phyloP scores from a whole-genome alignment of 1,140 invertebrate genomes.

The Drosophila triauraria region DNA sequence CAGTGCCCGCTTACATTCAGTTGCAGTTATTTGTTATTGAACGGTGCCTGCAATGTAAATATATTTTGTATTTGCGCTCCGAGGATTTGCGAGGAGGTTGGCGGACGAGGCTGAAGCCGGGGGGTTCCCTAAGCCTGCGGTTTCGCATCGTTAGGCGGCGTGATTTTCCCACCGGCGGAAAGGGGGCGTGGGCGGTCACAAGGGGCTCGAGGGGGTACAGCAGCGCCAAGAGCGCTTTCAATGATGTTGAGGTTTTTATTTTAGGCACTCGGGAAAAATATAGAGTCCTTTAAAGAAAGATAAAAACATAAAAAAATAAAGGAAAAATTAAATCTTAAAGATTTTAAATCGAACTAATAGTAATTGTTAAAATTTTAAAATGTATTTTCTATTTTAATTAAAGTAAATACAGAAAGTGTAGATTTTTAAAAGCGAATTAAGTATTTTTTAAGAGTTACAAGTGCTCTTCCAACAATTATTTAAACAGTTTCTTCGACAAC shows the following conservation, averaged over 20 bases:
- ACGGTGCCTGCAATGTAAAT: conserved; percentile 57
- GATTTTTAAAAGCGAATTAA: background rate
- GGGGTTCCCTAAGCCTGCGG: conserved; percentile 34
- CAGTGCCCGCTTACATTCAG: background rate
- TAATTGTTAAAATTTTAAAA: too few species aligned
- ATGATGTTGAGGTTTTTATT: conserved; percentile 34
- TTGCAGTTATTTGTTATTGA: conserved; percentile 53
- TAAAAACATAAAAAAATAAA: too few species aligned
- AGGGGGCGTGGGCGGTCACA: conserved; percentile 4
- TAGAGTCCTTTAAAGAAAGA: too few species aligned
- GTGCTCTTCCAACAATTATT: too few species aligned
- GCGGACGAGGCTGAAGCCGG: background rate
- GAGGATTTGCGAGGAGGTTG: conserved; percentile 6
- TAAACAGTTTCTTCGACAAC: too few species aligned
- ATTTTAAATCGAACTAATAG: too few species aligned
- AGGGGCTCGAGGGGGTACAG: background rate
- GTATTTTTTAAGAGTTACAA: too few species aligned
- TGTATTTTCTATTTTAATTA: background rate
- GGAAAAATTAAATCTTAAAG: too few species aligned
- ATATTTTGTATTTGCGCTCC: conserved; percentile 53
- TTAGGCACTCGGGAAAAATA: background rate
- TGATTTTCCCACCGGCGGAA: conserved; percentile 44
- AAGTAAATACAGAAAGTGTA: background rate
- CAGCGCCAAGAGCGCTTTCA: conserved; percentile 24
- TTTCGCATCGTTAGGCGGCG: conserved; percentile 46